Evolutionary conservation across 2,797 vertebrate genomes (phyloP).

Genomic region (Characodon lateralis): DNA sequence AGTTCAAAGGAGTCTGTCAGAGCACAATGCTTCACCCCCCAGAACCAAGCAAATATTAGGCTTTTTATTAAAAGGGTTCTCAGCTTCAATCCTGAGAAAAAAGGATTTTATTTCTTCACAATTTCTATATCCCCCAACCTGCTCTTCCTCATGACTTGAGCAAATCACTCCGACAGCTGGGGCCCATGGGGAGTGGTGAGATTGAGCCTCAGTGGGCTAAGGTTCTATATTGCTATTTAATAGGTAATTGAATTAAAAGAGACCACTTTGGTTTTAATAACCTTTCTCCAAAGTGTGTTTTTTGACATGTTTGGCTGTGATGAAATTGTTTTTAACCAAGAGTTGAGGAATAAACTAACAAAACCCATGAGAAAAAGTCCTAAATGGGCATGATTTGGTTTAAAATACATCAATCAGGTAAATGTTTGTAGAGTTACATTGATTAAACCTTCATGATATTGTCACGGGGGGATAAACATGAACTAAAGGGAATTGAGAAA

Average conservation of each 20-base stretch:
- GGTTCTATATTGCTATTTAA: constrained; percentile 74
- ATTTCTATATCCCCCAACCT: constrained; percentile 71
- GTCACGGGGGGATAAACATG: too few species aligned
- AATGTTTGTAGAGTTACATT: constrained; percentile 1
- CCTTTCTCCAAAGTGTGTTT: constrained; percentile 37
- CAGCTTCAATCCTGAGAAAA: constrained; percentile 67
- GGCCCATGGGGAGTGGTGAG: constrained; percentile 58
- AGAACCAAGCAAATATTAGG: constrained; percentile 76
- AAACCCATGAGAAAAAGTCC: background rate
- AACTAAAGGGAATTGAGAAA: too few species aligned
- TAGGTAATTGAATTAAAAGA: constrained; percentile 68
- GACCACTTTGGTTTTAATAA: constrained; percentile 67
- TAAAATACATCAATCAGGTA: background rate
- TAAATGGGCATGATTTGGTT: background rate
- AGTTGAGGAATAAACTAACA: background rate
- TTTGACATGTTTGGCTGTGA: constrained; percentile 11
- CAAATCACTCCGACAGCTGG: constrained; percentile 78
- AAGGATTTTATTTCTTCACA: constrained; percentile 75
- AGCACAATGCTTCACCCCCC: constrained; percentile 65
- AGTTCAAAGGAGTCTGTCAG: constrained; percentile 63
- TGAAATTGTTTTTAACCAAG: background rate
- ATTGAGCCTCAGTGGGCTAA: constrained; percentile 52
- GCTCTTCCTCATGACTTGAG: constrained; percentile 71
- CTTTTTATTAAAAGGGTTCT: constrained; percentile 79
- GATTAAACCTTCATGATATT: background rate